These are phyloP conservation scores for Otus scops DNA, from an alignment of 2,797 vertebrate genomes.

Conservation along the genomic window DNA sequence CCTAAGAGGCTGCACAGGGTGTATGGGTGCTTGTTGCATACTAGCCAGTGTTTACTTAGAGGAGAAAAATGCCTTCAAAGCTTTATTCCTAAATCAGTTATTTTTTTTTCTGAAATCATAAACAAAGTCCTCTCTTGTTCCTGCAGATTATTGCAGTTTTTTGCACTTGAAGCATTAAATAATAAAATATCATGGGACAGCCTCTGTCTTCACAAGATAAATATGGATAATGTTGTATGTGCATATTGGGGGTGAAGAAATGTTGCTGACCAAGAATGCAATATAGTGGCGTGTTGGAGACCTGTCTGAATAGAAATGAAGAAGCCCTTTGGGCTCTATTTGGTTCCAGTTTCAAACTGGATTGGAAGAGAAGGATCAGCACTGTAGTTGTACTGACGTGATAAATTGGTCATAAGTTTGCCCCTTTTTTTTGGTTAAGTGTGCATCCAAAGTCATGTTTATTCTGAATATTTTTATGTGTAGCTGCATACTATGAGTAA, in stretches of 20 bases:
- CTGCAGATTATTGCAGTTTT: not conserved
- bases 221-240: not conserved
- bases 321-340: not conserved
- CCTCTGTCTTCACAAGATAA: not conserved
- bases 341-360: not conserved
- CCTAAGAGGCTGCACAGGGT: not conserved
- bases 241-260: not conserved
- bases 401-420: not conserved
- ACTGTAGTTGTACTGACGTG: not conserved
- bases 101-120: not conserved
- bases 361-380: not conserved
- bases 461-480: not conserved
- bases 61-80: not conserved
- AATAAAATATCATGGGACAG: not conserved
- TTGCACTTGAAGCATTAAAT: not conserved
- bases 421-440: not conserved
- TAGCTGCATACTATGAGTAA: not conserved
- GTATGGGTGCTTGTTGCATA: rapidly evolving
- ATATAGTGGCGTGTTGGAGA: not conserved
- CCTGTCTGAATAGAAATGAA: not conserved
- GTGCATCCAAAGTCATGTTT: not conserved
- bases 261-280: not conserved
- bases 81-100: not conserved
- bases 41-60: not conserved
- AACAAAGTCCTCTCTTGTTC: not conserved